Evolutionary conservation across 2,888 invertebrate genomes (phyloP), one percentile per base, ranked within the genome.

Genomic region (Erynnis tages): DNA sequence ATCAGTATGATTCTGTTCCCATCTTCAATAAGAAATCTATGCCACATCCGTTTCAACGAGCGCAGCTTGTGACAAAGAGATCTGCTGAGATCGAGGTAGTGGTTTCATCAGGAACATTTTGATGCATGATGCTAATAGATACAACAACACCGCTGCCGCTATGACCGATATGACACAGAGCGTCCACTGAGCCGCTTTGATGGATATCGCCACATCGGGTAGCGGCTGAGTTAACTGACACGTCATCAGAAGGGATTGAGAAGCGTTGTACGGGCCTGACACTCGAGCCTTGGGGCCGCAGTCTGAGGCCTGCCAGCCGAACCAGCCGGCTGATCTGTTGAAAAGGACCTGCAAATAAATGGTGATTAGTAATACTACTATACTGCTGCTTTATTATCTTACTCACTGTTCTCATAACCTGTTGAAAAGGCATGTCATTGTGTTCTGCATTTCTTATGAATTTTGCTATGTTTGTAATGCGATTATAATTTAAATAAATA

Each of bases 251-350:
- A 86, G 57, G 0, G 85, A 79, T 1, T 60, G 56, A 0, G 76
- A 62, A 0, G 71, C 57, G 54, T 78, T 77, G 63, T 81, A 79
- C 0, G 90, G 90, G 0, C 91, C 90, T 0, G 78, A 64, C 4
- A 90, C 67, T 1, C 71, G 69, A 0, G 84, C 72, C 6, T 76
- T 66, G 0, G 86, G 73, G 0, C 91, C 91, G 49, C 91, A 91
- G 27, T 72, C 69, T 0, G 90, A 83, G 0, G 77, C 71, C 41
- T 76, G 71, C 67, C 82, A 91, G 23, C 88, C 84, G 13, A 91
- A 85, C 76, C 85, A 87, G 48, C 82, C 79, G 8, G 78, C 80
- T 16, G 90, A 83, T 55, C 86, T 76, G 61, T 91, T 90, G 70
- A 91, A 91, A 43, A 82, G 46, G 1, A 90, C 80, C 87, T 88